Conservation (phyloP, 2,113 vertebrate genomes). For the Synodontis membranacea region DNA sequence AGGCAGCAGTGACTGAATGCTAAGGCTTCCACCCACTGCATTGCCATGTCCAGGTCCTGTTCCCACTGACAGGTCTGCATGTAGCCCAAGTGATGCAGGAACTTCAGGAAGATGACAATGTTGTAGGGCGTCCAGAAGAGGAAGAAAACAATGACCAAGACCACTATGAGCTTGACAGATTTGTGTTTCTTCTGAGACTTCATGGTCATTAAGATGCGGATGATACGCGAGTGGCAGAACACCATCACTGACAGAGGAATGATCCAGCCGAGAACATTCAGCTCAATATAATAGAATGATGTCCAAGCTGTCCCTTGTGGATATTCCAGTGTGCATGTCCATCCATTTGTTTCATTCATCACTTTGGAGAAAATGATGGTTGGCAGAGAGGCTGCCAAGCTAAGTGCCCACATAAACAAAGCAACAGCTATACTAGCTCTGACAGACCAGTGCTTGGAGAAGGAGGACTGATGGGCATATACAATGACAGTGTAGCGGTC, state of each 20-base stretch:
- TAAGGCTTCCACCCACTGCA: constrained; percentile 60
- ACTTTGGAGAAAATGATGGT: constrained; percentile 67
- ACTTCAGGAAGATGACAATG: constrained; percentile 58
- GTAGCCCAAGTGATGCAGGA: not conserved
- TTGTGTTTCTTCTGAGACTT: constrained; percentile 76
- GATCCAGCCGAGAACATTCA: no score
- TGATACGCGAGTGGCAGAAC: constrained; percentile 73
- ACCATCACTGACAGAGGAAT: no score
- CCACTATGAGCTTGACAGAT: constrained; percentile 77
- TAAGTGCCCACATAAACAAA: constrained; percentile 62
- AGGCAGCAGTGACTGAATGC: constrained; percentile 73
- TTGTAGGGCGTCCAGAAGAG: constrained; percentile 85
- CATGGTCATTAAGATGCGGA: constrained; percentile 73
- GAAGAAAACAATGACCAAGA: constrained; percentile 76
- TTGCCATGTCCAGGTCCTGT: not conserved
- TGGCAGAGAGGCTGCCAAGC: constrained; percentile 70
- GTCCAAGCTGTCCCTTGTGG: constrained; percentile 62
- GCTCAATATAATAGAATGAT: constrained; percentile 67
- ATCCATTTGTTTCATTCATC: not conserved
- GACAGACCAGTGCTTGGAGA: constrained; percentile 67
- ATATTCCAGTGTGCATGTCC: constrained; percentile 58
- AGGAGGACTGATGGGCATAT: constrained; percentile 42
- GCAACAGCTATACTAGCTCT: constrained; percentile 60
- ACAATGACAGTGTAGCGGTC: constrained; percentile 84
- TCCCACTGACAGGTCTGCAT: not conserved